Conservation (phyloP, 2,797 vertebrate species). For the Staurois parvus region DNA sequence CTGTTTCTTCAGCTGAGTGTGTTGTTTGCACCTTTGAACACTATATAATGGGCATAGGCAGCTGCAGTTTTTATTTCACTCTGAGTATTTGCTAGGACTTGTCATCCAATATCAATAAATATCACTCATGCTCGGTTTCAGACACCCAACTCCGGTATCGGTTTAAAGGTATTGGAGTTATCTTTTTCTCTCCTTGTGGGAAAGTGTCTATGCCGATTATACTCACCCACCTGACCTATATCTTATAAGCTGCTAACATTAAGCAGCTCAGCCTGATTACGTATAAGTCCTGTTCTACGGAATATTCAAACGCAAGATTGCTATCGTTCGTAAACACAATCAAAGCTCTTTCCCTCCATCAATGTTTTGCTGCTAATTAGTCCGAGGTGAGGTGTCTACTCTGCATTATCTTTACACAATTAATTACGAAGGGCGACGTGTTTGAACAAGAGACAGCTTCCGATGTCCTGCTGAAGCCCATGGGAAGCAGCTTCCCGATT, state of each 20-base stretch:
- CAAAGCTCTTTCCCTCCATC: not conserved
- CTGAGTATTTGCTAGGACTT: too few species aligned
- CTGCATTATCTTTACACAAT: not conserved
- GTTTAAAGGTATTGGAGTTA: conserved; percentile 64
- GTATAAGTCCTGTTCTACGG: conserved; percentile 70
- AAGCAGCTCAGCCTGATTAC: conserved; percentile 81
- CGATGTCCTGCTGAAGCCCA: too few species aligned
- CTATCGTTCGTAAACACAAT: conserved; percentile 67
- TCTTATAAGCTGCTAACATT: conserved; percentile 86
- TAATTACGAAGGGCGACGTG: too few species aligned
- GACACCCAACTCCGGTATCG: conserved; percentile 14
- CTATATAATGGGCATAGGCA: too few species aligned
- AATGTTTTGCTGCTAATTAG: not conserved
- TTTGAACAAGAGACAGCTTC: not conserved
- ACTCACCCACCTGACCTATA: conserved; percentile 81
- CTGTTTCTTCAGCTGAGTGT: too few species aligned
- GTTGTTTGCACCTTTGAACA: too few species aligned
- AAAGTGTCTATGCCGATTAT: conserved; percentile 69
- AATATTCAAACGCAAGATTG: conserved; percentile 69
- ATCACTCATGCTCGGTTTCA: too few species aligned
- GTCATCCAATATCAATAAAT: too few species aligned
- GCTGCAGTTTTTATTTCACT: too few species aligned
- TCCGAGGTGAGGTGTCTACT: not conserved
- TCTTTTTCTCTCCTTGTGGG: conserved; percentile 63
- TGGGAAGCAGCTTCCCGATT: not conserved